Evolutionary conservation across 2,888 invertebrate species (phyloP).

Genomic region (Hypomecis punctinalis): DNA sequence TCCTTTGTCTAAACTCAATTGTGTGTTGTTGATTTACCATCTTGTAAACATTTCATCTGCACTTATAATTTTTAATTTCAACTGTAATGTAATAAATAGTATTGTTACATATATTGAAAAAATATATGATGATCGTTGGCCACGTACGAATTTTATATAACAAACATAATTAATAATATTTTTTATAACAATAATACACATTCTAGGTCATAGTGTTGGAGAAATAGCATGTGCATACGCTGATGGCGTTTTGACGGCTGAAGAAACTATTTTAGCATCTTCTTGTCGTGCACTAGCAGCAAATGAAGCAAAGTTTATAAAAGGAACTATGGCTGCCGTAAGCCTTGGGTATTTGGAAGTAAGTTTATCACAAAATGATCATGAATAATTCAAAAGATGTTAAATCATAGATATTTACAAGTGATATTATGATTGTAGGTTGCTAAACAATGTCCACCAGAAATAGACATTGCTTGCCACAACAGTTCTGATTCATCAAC

Average conservation of each 20-base stretch:
- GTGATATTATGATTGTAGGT: background rate
- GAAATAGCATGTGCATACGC: slow-evolving; percentile 89
- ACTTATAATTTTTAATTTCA: no score
- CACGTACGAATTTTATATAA: no score
- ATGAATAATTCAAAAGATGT: no score
- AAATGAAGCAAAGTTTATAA: slow-evolving; percentile 85
- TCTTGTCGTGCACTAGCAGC: slow-evolving; percentile 92
- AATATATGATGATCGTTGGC: no score
- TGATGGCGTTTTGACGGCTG: slow-evolving; percentile 89
- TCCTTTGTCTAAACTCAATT: no score
- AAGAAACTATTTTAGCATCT: slow-evolving; percentile 91
- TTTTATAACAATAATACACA: no score
- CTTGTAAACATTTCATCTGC: no score
- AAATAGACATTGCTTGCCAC: slow-evolving; percentile 89
- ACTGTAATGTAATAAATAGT: no score
- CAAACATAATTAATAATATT: no score
- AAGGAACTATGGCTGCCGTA: slow-evolving; percentile 94
- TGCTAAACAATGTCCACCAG: slow-evolving; percentile 71
- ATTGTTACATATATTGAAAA: no score
- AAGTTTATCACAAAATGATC: background rate
- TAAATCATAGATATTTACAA: no score
- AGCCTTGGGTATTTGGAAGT: slow-evolving; percentile 83
- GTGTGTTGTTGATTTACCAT: no score
- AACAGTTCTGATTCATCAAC: slow-evolving; percentile 90
- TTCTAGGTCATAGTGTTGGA: slow-evolving; percentile 86